A percentile compares a stretch with the other conserved stretches of the same genome.
Conservation (phyloP, 2,888 invertebrate species). For the Cheilosia soror region DNA sequence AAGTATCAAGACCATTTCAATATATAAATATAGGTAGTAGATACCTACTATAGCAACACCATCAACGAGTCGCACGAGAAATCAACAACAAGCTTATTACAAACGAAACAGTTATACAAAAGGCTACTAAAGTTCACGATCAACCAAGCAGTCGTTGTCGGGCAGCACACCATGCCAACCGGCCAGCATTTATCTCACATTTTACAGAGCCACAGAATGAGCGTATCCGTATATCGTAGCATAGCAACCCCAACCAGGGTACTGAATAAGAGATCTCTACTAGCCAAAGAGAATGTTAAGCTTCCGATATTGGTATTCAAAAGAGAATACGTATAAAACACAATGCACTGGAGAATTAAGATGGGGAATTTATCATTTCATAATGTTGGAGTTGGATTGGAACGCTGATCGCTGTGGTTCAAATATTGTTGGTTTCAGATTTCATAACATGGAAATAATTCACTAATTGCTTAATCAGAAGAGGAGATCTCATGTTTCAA, state of each 20-base stretch:
- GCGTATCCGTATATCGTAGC: not conserved
- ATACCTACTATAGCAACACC: slow-evolving; percentile 7
- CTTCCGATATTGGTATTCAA: slow-evolving; percentile 10
- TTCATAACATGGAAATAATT: slow-evolving; percentile 59
- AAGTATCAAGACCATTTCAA: slow-evolving; percentile 4
- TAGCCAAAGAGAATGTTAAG: slow-evolving; percentile 35
- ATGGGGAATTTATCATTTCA: not conserved
- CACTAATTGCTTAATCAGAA: slow-evolving; percentile 48
- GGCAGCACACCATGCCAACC: slow-evolving; percentile 18
- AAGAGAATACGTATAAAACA: slow-evolving; percentile 37
- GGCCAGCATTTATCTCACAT: slow-evolving; percentile 29
- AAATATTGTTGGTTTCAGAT: slow-evolving; percentile 10
- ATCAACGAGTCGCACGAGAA: slow-evolving; percentile 35
- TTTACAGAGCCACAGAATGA: slow-evolving; percentile 11
- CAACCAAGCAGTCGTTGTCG: slow-evolving; percentile 22
- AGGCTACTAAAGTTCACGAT: slow-evolving; percentile 67
- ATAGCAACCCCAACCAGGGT: not conserved
- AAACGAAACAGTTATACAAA: slow-evolving; percentile 71
- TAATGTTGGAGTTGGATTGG: not conserved
- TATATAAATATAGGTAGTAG: not conserved
- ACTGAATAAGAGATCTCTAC: slow-evolving; percentile 27
- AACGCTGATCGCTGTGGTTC: too few relatives aligned
- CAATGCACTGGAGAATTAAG: slow-evolving; percentile 5
- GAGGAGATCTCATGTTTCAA: slow-evolving; percentile 50
- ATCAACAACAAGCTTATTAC: slow-evolving; percentile 59